Base-by-base conservation (phyloP, 2,888 invertebrate species). In the Amblyjoppa proteus region DNA sequence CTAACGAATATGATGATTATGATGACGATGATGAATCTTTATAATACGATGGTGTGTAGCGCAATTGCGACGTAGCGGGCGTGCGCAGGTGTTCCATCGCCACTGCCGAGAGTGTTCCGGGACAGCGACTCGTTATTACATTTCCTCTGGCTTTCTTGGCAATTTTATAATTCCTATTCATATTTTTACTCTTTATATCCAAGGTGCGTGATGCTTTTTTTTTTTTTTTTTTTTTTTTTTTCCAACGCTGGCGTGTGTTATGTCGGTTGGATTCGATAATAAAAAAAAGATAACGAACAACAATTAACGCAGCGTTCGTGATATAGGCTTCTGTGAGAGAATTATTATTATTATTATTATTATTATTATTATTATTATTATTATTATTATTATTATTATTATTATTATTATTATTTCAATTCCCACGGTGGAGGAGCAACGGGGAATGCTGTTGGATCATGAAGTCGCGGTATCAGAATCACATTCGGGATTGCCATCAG, bases 1-100 rank as follows among this genome's bases (percentile, higher is more conserved):
- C 83, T 83, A 83, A 83, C 83, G 86, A 86, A 86, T 86, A 81
- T 66, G 83, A 83, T 85, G 82, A 86, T 86, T 83, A 86, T 70
- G 73, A 86, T 76, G 86, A 83, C 83, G 86, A 86, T 77, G 86
- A 86, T 86, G 86, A 86, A 86, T 81, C 80, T 81, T 81, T 68
- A 73, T 86, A 83, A 86, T 77, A 81, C 73, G 68, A 68, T 49
- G 51, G 34, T 45, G 66, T 34, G 75, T 75, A 85, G 85, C 71
- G 85, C 85, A 82, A 85, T 85, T 85, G 82, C 53, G 68, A 82
- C 66, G 64, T 41, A 51, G 64, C 68, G 68, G 68, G 68, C 20
- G 68, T 41, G 7, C 5, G 16, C 49, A 49, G 49, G 64, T 45
- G 49, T 31, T 49, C 28, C 31, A 28, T 51, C 51, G 31, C 51